Conservation (phyloP, 37 sponge, comb jelly and placozoan genomes). For the Ianthella basta region DNA sequence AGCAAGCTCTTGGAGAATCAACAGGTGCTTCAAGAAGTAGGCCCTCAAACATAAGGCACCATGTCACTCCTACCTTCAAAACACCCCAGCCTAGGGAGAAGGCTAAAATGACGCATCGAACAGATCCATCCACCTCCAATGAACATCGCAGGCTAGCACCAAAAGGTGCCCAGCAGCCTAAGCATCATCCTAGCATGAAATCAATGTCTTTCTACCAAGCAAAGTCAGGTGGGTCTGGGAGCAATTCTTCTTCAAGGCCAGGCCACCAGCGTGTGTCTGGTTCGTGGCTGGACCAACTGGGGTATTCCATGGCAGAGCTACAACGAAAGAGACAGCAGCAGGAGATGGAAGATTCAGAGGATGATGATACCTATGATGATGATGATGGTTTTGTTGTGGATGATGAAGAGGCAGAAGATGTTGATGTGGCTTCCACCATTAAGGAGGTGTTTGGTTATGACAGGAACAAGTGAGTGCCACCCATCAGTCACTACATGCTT, state of each 20-base stretch:
- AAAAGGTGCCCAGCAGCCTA: neutral
- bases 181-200: neutral
- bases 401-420: constrained; percentile 43
- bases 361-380: neutral
- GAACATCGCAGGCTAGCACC: too few relatives aligned
- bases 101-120: too few relatives aligned
- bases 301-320: constrained; percentile 1
- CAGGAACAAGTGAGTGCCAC: constrained; percentile 44
- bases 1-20: too few relatives aligned
- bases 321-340: constrained; percentile 3
- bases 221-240: neutral
- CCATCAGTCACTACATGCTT: constrained; percentile 35
- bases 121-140: too few relatives aligned
- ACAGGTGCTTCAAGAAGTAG: too few relatives aligned
- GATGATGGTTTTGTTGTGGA: constrained; percentile 13
- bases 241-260: neutral
- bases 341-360: neutral
- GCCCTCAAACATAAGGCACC: too few relatives aligned
- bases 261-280: neutral
- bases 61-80: too few relatives aligned
- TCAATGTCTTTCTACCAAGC: neutral
- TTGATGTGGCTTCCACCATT: constrained; percentile 65
- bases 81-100: too few relatives aligned
- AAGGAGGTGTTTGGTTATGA: constrained; percentile 78
- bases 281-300: constrained; percentile 5